Percentiles rank a stretch among this genome's conserved stretches.
phyloP scores from a whole-genome alignment of 2,888 invertebrate genomes.

The Stegana nigrithorax region DNA sequence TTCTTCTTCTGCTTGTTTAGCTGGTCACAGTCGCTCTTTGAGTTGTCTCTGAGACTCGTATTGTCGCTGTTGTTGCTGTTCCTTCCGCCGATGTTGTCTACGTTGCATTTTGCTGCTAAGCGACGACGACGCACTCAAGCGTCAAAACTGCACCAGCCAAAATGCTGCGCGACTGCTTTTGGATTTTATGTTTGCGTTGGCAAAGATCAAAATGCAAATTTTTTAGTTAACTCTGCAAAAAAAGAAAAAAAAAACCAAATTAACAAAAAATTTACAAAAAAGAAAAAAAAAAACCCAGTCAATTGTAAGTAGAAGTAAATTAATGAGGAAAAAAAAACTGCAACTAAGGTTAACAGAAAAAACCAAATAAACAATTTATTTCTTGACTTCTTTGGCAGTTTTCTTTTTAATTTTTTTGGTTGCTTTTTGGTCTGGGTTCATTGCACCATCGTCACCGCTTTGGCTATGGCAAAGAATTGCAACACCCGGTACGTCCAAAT shows the following conservation, averaged over 20 bases:
- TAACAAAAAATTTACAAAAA: conserved; percentile 30
- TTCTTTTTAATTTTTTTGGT: no score
- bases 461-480: no score
- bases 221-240: conserved; percentile 46
- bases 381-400: no score
- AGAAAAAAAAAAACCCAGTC: conserved; percentile 26
- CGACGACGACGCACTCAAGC: conserved; percentile 39
- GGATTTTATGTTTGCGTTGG: conserved; percentile 4
- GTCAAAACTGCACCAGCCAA: no score
- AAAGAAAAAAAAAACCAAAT: conserved; percentile 30
- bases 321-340: not conserved
- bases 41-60: no score
- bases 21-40: conserved; percentile 6
- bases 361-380: not conserved
- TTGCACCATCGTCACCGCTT: no score
- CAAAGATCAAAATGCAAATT: conserved; percentile 62
- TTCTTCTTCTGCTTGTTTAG: not conserved
- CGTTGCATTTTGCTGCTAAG: conserved; percentile 29
- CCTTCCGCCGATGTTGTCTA: not conserved
- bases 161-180: conserved; percentile 1
- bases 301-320: conserved; percentile 43
- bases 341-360: not conserved
- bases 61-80: not conserved
- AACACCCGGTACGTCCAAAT: not conserved
- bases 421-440: no score